Evolutionary conservation across 2,888 invertebrate species (phyloP).

Genomic region (Drosophila demipolita): DNA sequence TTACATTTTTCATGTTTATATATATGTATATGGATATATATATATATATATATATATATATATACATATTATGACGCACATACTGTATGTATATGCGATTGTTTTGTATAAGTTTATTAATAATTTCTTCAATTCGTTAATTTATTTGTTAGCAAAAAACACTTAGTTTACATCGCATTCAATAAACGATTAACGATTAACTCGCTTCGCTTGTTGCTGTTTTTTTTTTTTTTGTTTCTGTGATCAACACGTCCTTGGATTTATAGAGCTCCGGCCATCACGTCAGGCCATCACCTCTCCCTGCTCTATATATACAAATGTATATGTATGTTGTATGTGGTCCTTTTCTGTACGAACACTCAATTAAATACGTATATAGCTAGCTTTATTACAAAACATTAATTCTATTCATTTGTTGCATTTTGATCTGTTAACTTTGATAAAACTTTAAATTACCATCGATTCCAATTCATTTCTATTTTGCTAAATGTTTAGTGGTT

Average conservation of each 20-base stretch:
- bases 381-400: conserved; percentile 50
- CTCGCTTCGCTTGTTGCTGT: conserved; percentile 21
- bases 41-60: conserved; percentile 17
- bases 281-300: background rate
- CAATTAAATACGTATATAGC: conserved; percentile 43
- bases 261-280: conserved; percentile 11
- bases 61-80: conserved; percentile 14
- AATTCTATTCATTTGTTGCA: conserved; percentile 54
- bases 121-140: conserved; percentile 61
- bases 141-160: conserved; percentile 76
- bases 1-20: conserved; percentile 36
- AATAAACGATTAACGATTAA: conserved; percentile 27
- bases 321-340: conserved; percentile 15
- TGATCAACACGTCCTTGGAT: conserved; percentile 28
- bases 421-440: conserved; percentile 32
- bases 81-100: conserved; percentile 29
- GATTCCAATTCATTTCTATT: conserved; percentile 36
- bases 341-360: conserved; percentile 42
- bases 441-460: conserved; percentile 28
- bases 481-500: conserved; percentile 29
- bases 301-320: background rate
- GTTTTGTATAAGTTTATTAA: conserved; percentile 51
- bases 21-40: conserved; percentile 22
- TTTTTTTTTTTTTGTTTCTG: conserved; percentile 14
- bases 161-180: conserved; percentile 61